Percentiles rank a stretch among this genome's conserved stretches.
Evolutionary conservation across 2,797 vertebrate species (phyloP).

Genomic region (Typhlichthys subterraneus): DNA sequence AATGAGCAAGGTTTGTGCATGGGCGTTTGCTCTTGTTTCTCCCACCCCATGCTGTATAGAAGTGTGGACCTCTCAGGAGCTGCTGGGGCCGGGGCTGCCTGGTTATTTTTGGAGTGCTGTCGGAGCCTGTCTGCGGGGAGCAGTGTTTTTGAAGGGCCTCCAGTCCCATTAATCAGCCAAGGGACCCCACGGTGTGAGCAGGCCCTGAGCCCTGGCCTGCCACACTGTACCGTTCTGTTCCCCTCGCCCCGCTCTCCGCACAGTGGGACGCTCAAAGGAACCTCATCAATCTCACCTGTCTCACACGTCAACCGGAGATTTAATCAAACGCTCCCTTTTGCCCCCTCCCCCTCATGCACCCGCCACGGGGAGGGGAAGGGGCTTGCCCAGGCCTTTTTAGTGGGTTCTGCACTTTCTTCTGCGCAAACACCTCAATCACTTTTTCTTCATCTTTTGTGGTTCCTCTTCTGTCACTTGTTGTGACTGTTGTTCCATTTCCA

Average conservation of each 20-base stretch:
- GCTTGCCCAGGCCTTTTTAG: constrained; percentile 12
- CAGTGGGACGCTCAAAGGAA: constrained; percentile 92
- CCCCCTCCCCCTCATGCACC: constrained; percentile 51
- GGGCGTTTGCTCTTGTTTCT: constrained; percentile 29
- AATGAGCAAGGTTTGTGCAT: constrained; percentile 50
- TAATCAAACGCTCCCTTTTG: constrained; percentile 84
- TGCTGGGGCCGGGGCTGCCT: constrained; percentile 59
- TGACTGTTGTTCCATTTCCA: constrained; percentile 38
- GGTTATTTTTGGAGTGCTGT: constrained; percentile 84
- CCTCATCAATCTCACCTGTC: constrained; percentile 98
- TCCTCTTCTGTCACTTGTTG: not conserved
- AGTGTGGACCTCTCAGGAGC: constrained; percentile 64
- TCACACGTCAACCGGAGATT: constrained; percentile 87
- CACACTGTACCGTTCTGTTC: constrained; percentile 86
- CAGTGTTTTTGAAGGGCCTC: constrained; percentile 88
- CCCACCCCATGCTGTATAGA: constrained; percentile 39
- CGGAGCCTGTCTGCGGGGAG: constrained; percentile 75
- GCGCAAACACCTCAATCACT: constrained; percentile 27
- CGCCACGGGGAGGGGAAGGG: constrained; percentile 30
- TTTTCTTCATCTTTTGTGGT: constrained; percentile 25
- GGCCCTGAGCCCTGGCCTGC: constrained; percentile 83
- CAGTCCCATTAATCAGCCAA: constrained; percentile 94
- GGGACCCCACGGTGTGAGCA: constrained; percentile 80
- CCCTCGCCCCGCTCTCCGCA: constrained; percentile 79
- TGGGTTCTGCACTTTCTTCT: constrained; percentile 33